Evolutionary conservation across 2,797 vertebrate genomes (phyloP).

Genomic region (Coranthus polyacanthus): DNA sequence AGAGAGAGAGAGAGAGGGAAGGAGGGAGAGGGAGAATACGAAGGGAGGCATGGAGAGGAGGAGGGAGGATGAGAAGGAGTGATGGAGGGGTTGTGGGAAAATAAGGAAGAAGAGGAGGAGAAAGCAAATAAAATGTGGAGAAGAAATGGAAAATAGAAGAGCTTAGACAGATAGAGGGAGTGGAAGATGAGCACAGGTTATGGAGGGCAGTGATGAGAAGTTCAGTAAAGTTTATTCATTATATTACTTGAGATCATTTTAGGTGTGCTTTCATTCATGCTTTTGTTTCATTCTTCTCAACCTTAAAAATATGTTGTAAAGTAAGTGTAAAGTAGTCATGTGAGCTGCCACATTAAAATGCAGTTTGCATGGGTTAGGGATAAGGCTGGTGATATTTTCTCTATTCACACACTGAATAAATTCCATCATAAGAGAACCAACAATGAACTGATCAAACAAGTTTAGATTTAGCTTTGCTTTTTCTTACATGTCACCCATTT

Average conservation of each 20-base stretch:
- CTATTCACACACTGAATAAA: too few species aligned
- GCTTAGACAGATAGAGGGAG: too few species aligned
- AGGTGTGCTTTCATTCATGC: neutral
- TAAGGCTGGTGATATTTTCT: neutral
- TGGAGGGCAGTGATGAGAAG: neutral
- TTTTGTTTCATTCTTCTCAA: neutral
- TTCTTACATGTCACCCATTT: neutral
- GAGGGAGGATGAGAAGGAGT: constrained; percentile 32
- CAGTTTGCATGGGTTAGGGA: neutral
- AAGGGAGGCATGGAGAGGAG: constrained; percentile 22
- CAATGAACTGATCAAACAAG: constrained; percentile 2
- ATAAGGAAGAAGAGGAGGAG: neutral
- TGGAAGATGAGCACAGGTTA: neutral
- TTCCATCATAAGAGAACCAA: constrained; percentile 10
- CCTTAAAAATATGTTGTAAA: too few species aligned
- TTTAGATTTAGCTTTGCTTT: too few species aligned
- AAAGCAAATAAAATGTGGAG: neutral
- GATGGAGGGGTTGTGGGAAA: constrained; percentile 6
- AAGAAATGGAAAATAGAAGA: constrained; percentile 4
- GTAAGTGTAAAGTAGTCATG: neutral
- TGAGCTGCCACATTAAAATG: neutral
- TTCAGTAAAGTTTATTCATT: neutral
- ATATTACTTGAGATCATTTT: neutral
- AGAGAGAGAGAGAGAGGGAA: constrained; percentile 10
- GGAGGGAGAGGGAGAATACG: constrained; percentile 20